Evolutionary conservation across 2,888 invertebrate species (phyloP), one percentile per base, ranked within the genome.

Genomic region (Dynastes grantii): DNA sequence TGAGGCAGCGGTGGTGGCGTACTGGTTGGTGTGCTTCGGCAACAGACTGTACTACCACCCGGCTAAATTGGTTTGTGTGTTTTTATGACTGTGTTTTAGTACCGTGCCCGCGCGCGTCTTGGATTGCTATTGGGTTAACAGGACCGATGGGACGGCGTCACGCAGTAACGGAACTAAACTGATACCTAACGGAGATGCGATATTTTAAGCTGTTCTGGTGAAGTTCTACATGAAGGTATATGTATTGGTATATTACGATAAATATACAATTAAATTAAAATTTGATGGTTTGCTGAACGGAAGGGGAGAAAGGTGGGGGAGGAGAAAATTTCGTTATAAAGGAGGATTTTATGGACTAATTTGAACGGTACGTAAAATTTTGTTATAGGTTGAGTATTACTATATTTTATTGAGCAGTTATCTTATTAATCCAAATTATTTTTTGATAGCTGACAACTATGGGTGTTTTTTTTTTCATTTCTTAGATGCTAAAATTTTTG

Each of bases 51-150:
- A 87, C 68, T 68, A 68, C 65, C 40, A 67, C 87, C 85, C 75
- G 76, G 80, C 88, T 89, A 89, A 89, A 89, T 89, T 89, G 89
- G 88, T 89, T 89, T 88, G 89, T 88, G 89, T 89, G 89, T 89
- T 89, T 89, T 89, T 89, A 89, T 88, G 89, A 87, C 88, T 88
- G 88, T 87, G 89, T 89, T 89, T 89, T 89, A 89, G 88, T 89
- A 87, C 87, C 86, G 84, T 85, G 86, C 85, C 88, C 88, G 88
- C 88, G 88, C 88, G 88, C 89, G 88, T 86, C 86, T 86, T 85
- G 87, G 87, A 88, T 88, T 88, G 87, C 87, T 86, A 88, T 88
- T 88, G 88, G 88, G 88, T 88, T 88, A 88, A 88, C 87, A 86
- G 88, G 87, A 86, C 87, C 85, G 85, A 85, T 84, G 83, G 81